Base-by-base conservation (phyloP, 2,888 invertebrate species). In the Ferdinandea cuprea region DNA sequence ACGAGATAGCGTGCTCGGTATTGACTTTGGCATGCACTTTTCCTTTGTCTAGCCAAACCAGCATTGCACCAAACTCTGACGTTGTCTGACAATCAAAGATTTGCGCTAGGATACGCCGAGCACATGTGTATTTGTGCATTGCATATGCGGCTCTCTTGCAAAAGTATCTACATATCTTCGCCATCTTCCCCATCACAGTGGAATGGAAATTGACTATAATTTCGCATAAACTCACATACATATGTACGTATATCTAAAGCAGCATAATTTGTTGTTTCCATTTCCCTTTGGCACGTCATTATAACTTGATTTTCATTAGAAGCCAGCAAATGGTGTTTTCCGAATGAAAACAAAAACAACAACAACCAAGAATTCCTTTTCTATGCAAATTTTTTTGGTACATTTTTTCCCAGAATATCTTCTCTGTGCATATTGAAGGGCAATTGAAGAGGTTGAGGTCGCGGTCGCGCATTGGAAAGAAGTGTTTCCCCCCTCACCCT, bases 401-500 rank as follows among this genome's bases (percentile, higher is more conserved):
- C 69, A 59, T 15, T 72, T 63, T 17, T 44, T 54, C 35, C 19
- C 35, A 11, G 6, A 30, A 44, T 44, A 4, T 44, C 44, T 44
- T 48, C 19, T 58, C 11, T 42, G 44, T 52, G 30, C 42, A 58
- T 54, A 71, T 77, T 72, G 81, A 77, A 81, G 77, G 81, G 81
- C 77, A 72, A 72, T 77, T 71, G 81, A 72, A 66, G 71, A 81
- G 71, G 81, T 77, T 71, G 81, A 72, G 77, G 81, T 77, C 69
- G 44, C 13, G 30, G 5, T 25, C 25, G 25, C 25, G 25, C n/a
- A n/a, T 19, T 15, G 37, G 25, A 40, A 17, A 25, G 19, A 37
- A 59, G 21, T 48, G 32, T 15, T 42, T 73, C 37, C 28, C 52
- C 54, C 13, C 28, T 19, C 8, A 8, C 25, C 4, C 17, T 15